phyloP scores from a whole-genome alignment of 2,797 vertebrate genomes.

The Diglossa cyanea region DNA sequence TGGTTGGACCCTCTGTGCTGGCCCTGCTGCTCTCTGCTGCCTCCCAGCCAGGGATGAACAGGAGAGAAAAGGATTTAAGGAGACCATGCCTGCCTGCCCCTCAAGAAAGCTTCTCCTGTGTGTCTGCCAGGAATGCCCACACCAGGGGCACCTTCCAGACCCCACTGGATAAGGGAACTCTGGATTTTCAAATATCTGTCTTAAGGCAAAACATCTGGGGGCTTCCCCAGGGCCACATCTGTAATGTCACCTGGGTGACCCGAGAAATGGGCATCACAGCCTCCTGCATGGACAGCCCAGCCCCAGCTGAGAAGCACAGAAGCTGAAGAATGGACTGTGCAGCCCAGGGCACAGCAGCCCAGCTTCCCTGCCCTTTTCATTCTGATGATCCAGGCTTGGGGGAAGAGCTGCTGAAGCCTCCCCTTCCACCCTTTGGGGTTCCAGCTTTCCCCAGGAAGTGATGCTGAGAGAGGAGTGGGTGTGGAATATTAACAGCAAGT shows the following conservation, averaged over 20 bases:
- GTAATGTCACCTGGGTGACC: neutral
- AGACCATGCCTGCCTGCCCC: neutral
- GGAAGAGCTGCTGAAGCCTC: neutral
- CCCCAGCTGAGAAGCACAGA: neutral
- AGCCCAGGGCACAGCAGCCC: neutral
- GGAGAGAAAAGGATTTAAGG: neutral
- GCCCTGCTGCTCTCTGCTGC: neutral
- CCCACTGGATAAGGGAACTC: accelerated
- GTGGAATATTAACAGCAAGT: neutral
- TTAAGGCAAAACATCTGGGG: neutral
- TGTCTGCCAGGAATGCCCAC: neutral
- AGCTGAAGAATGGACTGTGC: neutral
- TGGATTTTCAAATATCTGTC: neutral
- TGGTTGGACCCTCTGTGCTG: neutral
- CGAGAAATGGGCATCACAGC: neutral
- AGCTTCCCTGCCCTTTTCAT: neutral
- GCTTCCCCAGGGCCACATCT: neutral
- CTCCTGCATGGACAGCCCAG: neutral
- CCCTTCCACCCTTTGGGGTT: neutral
- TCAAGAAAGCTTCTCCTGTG: neutral
- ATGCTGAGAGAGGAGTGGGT: neutral
- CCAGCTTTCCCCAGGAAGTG: neutral
- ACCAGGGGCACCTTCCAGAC: neutral
- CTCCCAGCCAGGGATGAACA: neutral
- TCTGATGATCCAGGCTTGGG: neutral